Base-by-base conservation (phyloP, 2,888 invertebrate species). In the Cynaeus angustus region DNA sequence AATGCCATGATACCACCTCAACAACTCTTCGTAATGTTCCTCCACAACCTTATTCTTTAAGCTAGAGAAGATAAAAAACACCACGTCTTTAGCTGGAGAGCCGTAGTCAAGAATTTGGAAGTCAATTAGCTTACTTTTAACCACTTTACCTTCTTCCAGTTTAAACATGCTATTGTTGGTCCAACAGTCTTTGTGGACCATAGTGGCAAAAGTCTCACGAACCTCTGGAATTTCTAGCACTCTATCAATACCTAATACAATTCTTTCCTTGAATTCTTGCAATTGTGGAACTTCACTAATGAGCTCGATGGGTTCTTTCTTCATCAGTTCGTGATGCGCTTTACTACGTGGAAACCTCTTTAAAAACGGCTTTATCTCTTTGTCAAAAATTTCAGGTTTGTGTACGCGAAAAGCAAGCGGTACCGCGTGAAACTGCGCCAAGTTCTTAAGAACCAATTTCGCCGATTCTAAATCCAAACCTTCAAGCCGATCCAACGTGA, bases 131-230 rank as follows among this genome's bases (percentile, higher is more conserved):
- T 77, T 81, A 33, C 70, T 69, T 16, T 66, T 56, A 0, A 50
- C 46, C 5, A 74, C 67, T 68, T 66, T 70, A 7, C 68, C 72
- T 28, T 75, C 64, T 10, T 65, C 72, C 45, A 84, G 84, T 74
- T 85, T 85, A 10, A 89, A 79, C 85, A 90, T 85, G 4, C 88
- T 82, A 72, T 90, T 90, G 76, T 89, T 89, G n/a, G 87, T 86
- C 90, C 89, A 90, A 52, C 88, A 83, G 78, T 90, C 90, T 1
- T 83, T 82, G 71, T 90, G 90, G 1, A 85, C 82, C 9, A 89
- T 82, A 0, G 88, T 86, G 0, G 85, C 85, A 82, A 87, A 90
- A 0, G 86, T 86, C 43, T 87, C 87, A 21, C 21, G 21, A 1
- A 4, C 21, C 4, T 21, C 13, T 46, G 33, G 1, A 10, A 45